phyloP scores from a whole-genome alignment of 2,797 vertebrate species.

The Falco peregrinus region DNA sequence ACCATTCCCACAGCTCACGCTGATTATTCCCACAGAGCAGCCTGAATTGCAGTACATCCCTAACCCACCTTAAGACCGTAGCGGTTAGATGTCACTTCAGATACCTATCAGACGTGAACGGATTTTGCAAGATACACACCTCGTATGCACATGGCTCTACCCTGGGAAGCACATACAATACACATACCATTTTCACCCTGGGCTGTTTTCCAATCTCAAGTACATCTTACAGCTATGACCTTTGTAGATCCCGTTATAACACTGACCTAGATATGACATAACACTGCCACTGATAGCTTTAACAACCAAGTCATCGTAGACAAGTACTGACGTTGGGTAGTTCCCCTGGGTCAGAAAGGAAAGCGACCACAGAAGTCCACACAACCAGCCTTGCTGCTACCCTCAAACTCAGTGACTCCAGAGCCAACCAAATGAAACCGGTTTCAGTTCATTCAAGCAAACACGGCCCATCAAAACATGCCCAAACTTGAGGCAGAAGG shows the following conservation, averaged over 20 bases:
- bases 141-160: not conserved
- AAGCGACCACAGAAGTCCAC: not conserved
- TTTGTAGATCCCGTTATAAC: not conserved
- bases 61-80: not conserved
- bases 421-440: not conserved
- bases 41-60: not conserved
- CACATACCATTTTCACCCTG: not conserved
- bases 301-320: fast-evolving
- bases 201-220: not conserved
- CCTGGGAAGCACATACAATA: not conserved
- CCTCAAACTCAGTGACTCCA: not conserved
- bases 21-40: not conserved
- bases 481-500: not conserved
- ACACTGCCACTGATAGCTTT: not conserved
- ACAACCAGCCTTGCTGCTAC: not conserved
- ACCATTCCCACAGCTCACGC: not conserved
- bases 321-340: not conserved
- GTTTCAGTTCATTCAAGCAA: not conserved
- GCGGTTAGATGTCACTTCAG: not conserved
- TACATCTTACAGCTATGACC: not conserved
- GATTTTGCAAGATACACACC: not conserved
- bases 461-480: not conserved
- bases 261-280: not conserved
- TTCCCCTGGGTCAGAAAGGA: not conserved
- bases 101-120: not conserved